Evolutionary conservation across 2,113 vertebrate species (phyloP).

Genomic region (Thamnaconus septentrionalis): DNA sequence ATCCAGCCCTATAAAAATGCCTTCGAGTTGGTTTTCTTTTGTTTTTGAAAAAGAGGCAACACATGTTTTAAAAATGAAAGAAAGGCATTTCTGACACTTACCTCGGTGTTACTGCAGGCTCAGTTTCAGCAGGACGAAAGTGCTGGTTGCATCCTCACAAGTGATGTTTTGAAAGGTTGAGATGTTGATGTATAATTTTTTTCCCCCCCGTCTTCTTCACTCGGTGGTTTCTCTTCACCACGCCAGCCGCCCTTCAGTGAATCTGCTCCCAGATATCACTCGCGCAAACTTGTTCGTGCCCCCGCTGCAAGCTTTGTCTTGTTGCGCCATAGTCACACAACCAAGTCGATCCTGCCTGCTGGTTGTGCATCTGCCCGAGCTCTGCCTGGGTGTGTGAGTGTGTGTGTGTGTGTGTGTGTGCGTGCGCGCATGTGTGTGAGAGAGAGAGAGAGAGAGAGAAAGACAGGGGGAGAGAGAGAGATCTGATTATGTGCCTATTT

Average conservation of each 20-base stretch:
- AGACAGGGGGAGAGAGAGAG: constrained; percentile 19
- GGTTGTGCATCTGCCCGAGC: constrained; percentile 51
- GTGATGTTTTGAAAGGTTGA: constrained; percentile 7
- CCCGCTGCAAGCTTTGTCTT: constrained; percentile 47
- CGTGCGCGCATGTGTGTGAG: constrained; percentile 10
- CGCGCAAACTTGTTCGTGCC: constrained; percentile 39
- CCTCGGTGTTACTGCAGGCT: constrained; percentile 33
- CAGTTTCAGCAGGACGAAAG: constrained; percentile 23
- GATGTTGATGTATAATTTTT: neutral
- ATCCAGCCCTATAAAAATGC: no score
- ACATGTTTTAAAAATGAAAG: neutral
- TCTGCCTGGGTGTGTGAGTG: constrained; percentile 26
- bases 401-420: constrained; percentile 32
- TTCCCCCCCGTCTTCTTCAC: neutral
- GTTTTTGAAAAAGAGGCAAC: neutral
- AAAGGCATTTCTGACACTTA: constrained; percentile 17
- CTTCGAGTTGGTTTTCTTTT: neutral
- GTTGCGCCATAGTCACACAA: constrained; percentile 51
- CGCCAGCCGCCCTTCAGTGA: neutral
- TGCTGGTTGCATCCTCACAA: constrained; percentile 44
- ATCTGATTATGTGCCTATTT: constrained; percentile 66
- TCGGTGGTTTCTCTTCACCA: neutral
- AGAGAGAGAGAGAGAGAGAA: constrained; percentile 26
- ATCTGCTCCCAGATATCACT: constrained; percentile 23
- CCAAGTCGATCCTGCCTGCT: constrained; percentile 44